Conservation (phyloP, 2,113 vertebrate genomes). For the Chaenogobius annularis region DNA sequence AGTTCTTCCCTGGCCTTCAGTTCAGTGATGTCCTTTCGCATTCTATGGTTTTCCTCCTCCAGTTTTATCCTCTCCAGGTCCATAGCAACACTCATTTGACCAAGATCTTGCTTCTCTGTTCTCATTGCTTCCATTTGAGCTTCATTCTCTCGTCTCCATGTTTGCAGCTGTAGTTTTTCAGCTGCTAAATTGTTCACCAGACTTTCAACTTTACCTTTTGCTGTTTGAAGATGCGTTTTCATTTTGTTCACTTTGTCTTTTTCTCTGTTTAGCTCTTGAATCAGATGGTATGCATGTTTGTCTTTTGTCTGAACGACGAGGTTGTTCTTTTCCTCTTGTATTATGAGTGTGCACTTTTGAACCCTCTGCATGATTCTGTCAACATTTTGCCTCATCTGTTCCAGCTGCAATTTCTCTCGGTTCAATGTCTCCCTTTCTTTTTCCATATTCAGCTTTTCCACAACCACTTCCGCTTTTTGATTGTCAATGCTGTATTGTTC, state of each 20-base stretch:
- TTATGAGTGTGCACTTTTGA: neutral
- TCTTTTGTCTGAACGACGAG: neutral
- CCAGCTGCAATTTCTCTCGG: neutral
- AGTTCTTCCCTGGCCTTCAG: neutral
- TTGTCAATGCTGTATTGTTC: neutral
- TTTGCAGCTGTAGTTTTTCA: neutral
- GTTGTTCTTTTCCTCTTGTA: neutral
- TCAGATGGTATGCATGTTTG: neutral
- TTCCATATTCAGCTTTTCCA: neutral
- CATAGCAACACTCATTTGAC: neutral
- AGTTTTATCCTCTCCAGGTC: neutral
- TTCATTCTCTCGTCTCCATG: conserved; percentile 5
- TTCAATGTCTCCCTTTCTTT: conserved; percentile 7
- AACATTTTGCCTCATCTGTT: neutral
- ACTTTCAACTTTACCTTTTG: neutral
- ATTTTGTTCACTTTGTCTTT: conserved; percentile 4
- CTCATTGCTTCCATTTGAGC: neutral
- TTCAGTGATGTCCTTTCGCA: neutral
- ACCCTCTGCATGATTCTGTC: neutral
- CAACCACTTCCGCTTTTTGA: neutral
- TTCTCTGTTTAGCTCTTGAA: neutral
- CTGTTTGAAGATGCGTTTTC: neutral
- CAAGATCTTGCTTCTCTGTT: neutral
- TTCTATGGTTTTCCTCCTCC: neutral
- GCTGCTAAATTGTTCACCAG: neutral